These are phyloP conservation scores for Pseudochaenichthys georgianus DNA, from an alignment of 2,797 vertebrate species.

Conservation along the genomic window DNA sequence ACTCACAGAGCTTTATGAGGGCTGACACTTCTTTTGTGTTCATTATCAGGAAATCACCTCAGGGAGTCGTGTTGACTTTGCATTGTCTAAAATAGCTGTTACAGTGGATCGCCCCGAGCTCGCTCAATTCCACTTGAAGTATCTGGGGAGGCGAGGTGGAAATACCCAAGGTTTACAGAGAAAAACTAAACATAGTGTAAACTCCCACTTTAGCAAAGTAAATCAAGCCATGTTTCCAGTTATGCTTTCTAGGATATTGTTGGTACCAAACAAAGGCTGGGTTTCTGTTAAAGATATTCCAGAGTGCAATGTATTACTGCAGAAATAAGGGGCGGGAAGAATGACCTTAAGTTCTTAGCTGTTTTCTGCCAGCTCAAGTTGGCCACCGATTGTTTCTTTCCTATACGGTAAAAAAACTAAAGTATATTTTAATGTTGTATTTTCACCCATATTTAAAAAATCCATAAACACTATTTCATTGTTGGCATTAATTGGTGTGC, in stretches of 20 bases:
- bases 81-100: constrained; percentile 84
- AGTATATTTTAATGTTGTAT: constrained; percentile 24
- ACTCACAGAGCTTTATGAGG: constrained; percentile 82
- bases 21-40: constrained; percentile 86
- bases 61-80: constrained; percentile 84
- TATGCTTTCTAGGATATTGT: constrained; percentile 29
- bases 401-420: constrained; percentile 5
- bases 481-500: constrained; percentile 35
- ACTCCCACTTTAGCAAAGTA: constrained; percentile 56
- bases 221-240: constrained; percentile 55
- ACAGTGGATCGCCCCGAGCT: constrained; percentile 65
- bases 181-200: constrained; percentile 64
- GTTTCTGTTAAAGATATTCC: constrained; percentile 13
- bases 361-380: constrained; percentile 12
- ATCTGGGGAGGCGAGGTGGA: constrained; percentile 71
- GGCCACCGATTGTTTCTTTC: constrained; percentile 24
- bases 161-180: constrained; percentile 65
- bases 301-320: constrained; percentile 29
- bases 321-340: constrained; percentile 4
- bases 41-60: constrained; percentile 86
- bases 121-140: constrained; percentile 60
- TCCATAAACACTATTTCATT: constrained; percentile 32
- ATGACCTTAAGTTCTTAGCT: constrained; percentile 19
- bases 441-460: constrained; percentile 47
- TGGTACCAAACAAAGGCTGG: constrained; percentile 27